Percentiles rank a stretch among this genome's conserved stretches.
phyloP scores from a whole-genome alignment of 2,888 invertebrate genomes.

The Cheilosia vulpina region DNA sequence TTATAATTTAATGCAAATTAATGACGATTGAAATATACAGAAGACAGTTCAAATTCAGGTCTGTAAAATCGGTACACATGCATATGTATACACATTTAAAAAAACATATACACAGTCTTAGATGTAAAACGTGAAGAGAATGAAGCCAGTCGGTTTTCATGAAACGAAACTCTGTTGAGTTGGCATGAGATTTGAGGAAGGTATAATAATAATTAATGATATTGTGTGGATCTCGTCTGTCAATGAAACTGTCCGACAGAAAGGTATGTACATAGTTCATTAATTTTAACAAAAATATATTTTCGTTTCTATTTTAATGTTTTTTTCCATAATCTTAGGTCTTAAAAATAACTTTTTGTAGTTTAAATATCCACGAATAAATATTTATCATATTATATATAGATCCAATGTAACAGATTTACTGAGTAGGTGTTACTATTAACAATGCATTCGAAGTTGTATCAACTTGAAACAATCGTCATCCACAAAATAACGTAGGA shows the following conservation, averaged over 20 bases:
- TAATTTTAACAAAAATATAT: slow-evolving; percentile 17
- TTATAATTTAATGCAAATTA: slow-evolving; percentile 82
- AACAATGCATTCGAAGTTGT: too few relatives aligned
- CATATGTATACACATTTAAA: background rate
- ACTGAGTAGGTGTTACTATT: too few relatives aligned
- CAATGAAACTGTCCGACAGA: slow-evolving; percentile 26
- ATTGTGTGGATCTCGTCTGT: slow-evolving; percentile 6
- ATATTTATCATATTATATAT: too few relatives aligned
- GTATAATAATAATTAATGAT: slow-evolving; percentile 40
- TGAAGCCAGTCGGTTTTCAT: background rate
- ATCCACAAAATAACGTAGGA: too few relatives aligned
- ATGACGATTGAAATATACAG: slow-evolving; percentile 75
- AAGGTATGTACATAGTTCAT: background rate
- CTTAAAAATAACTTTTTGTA: background rate
- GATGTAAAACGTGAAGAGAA: background rate
- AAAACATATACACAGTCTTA: background rate
- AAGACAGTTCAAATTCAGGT: too few relatives aligned
- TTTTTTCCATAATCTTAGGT: background rate
- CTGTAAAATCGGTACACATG: too few relatives aligned
- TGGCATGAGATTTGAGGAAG: slow-evolving; percentile 1
- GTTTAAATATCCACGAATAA: too few relatives aligned
- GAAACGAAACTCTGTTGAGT: background rate
- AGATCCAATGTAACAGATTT: too few relatives aligned
- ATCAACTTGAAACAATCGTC: too few relatives aligned
- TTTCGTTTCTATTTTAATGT: background rate